Evolutionary conservation across 2,888 invertebrate species (phyloP).

Genomic region (Unio pictorum): DNA sequence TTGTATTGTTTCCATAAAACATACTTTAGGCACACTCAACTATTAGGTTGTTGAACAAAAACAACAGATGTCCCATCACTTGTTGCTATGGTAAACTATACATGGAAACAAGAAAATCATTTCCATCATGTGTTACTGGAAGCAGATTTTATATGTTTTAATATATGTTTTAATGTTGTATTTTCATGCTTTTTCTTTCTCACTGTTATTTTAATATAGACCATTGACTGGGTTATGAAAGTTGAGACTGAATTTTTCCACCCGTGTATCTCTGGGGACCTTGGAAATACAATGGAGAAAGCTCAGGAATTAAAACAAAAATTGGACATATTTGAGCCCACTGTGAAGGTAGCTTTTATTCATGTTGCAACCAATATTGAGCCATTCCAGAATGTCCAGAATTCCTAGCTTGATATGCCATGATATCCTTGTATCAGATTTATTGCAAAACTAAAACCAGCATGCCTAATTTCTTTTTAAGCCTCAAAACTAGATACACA

Average conservation of each 20-base stretch:
- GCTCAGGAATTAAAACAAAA: constrained; percentile 60
- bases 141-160: constrained; percentile 2
- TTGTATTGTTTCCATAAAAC: no score
- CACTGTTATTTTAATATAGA: constrained; percentile 42
- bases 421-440: no score
- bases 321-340: constrained; percentile 59
- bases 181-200: constrained; percentile 3
- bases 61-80: no score
- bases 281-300: constrained; percentile 58
- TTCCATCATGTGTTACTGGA: constrained; percentile 2
- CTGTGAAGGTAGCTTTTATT: constrained; percentile 55
- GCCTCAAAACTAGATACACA: no score
- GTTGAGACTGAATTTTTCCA: constrained; percentile 65
- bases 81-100: no score
- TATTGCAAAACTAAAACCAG: no score
- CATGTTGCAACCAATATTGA: no score
- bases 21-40: no score
- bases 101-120: constrained; percentile 1
- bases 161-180: constrained; percentile 11
- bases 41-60: no score
- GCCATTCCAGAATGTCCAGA: no score
- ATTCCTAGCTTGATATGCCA: no score
- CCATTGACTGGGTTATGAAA: constrained; percentile 64
- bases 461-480: no score
- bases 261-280: constrained; percentile 62